Evolutionary conservation across 2,797 vertebrate genomes (phyloP).

Genomic region (Schizopygopsis malacanthus): DNA sequence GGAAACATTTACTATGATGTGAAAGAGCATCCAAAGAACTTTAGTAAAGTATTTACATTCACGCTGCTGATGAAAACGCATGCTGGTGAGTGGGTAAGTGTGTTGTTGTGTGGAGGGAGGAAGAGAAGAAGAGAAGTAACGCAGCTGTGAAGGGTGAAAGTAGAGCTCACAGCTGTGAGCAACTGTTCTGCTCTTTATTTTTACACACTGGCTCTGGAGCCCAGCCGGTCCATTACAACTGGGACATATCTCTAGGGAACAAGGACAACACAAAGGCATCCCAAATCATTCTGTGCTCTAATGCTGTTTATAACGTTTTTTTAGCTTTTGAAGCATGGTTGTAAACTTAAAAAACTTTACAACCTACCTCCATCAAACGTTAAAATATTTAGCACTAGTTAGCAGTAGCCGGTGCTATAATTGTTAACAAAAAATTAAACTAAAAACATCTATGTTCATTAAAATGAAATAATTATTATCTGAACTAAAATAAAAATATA

Average conservation of each 20-base stretch:
- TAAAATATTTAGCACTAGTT: no score
- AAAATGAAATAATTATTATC: not conserved
- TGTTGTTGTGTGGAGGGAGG: conserved; percentile 17
- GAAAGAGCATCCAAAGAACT: conserved; percentile 6
- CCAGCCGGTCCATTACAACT: conserved; percentile 28
- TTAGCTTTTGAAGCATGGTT: not conserved
- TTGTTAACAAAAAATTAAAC: not conserved
- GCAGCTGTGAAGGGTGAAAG: conserved; percentile 53
- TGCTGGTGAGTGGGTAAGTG: not conserved
- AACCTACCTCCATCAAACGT: not conserved
- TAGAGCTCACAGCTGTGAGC: conserved; percentile 53
- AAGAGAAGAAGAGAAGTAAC: conserved; percentile 1
- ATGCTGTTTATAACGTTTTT: not conserved
- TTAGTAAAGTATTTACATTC: conserved; percentile 28
- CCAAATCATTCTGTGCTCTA: conserved; percentile 26
- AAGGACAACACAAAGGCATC: conserved; percentile 41
- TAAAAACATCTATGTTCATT: not conserved
- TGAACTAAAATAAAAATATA: not conserved
- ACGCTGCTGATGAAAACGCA: conserved; percentile 11
- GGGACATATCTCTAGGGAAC: conserved; percentile 30
- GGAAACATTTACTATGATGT: conserved; percentile 23
- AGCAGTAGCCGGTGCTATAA: not conserved
- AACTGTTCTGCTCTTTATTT: conserved; percentile 44
- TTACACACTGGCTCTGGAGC: conserved; percentile 23
- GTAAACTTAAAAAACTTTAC: not conserved